Evolutionary conservation across 2,888 invertebrate genomes (phyloP).

Genomic region (Odontocerum albicorne): DNA sequence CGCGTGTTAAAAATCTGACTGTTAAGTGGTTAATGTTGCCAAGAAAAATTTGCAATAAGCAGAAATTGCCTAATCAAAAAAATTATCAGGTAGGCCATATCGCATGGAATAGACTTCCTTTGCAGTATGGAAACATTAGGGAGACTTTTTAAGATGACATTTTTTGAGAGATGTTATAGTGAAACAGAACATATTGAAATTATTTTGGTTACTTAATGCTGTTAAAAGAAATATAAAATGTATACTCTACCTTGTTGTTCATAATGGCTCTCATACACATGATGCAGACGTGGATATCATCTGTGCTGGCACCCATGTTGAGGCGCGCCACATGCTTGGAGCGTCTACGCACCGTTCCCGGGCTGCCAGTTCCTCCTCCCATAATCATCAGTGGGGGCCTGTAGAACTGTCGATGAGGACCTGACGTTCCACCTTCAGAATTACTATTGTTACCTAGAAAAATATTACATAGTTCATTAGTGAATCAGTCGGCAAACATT

Average conservation of each 20-base stretch:
- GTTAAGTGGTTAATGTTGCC: too few relatives aligned
- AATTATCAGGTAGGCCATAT: too few relatives aligned
- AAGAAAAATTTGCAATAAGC: too few relatives aligned
- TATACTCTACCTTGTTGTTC: constrained; percentile 94
- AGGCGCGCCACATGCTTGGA: constrained; percentile 84
- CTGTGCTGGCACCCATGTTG: constrained; percentile 94
- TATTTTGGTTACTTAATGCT: too few relatives aligned
- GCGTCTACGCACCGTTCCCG: constrained; percentile 59
- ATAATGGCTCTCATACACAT: constrained; percentile 99
- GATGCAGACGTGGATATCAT: constrained; percentile 99
- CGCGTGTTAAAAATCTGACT: too few relatives aligned
- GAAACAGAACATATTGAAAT: too few relatives aligned
- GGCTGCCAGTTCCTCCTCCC: constrained; percentile 46
- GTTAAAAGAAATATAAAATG: too few relatives aligned
- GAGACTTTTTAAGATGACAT: too few relatives aligned
- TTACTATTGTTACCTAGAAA: constrained; percentile 15
- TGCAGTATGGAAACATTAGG: too few relatives aligned
- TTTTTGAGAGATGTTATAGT: too few relatives aligned
- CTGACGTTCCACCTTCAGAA: constrained; percentile 16
- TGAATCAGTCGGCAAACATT: background rate
- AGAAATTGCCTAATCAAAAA: too few relatives aligned
- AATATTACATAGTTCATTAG: background rate
- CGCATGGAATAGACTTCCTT: too few relatives aligned
- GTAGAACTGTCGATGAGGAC: constrained; percentile 3
- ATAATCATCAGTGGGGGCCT: constrained; percentile 37